Evolutionary conservation across 64 coral and sea anemone species (phyloP).

Genomic region (Anthopleura sola): DNA sequence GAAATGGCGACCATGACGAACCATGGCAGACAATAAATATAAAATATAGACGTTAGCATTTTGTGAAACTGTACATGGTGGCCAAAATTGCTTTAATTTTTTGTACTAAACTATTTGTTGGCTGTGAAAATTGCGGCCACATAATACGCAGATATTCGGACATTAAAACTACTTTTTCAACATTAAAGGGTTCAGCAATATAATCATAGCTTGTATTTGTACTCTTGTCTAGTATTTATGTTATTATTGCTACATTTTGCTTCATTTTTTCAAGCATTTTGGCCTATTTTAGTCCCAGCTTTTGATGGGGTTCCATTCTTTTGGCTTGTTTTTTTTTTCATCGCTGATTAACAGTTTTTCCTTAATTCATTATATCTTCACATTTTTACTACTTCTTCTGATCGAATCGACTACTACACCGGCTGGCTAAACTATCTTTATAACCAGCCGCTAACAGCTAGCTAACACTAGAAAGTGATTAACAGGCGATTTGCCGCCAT

Average conservation of each 20-base stretch:
- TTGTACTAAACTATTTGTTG: constrained; percentile 31
- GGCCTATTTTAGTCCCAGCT: constrained; percentile 15
- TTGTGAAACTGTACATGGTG: constrained; percentile 50
- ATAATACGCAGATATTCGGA: neutral
- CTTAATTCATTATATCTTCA: neutral
- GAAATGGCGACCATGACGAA: neutral
- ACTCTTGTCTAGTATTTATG: constrained; percentile 11
- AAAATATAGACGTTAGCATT: constrained; percentile 49
- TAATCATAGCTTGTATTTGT: constrained; percentile 2
- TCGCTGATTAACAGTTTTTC: neutral
- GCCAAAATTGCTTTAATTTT: constrained; percentile 16
- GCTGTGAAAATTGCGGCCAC: constrained; percentile 8
- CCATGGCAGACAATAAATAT: constrained; percentile 38
- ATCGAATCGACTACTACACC: neutral
- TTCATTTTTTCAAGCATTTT: constrained; percentile 1
- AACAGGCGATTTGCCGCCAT: neutral
- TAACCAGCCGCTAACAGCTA: neutral
- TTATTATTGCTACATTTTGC: neutral
- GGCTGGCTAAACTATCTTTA: neutral
- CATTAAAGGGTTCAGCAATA: constrained; percentile 56
- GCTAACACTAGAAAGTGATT: neutral
- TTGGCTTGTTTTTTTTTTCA: constrained; percentile 5
- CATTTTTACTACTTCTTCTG: constrained; percentile 16
- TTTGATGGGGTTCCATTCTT: neutral
- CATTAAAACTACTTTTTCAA: constrained; percentile 51